Evolutionary conservation across 1,140 invertebrate species (phyloP).

Genomic region (Coboldia fuscipes): DNA sequence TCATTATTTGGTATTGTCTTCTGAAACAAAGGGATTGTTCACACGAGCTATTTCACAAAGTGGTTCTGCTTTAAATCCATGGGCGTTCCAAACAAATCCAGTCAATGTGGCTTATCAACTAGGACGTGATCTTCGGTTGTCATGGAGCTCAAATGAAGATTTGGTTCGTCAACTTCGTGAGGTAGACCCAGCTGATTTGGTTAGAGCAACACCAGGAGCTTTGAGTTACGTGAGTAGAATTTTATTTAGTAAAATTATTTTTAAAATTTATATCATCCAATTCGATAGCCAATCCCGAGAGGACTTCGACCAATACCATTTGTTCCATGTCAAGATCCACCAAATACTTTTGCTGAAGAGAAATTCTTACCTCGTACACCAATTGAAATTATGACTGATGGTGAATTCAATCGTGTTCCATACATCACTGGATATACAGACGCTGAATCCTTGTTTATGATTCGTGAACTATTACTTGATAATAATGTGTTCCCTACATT

Average conservation of each 20-base stretch:
- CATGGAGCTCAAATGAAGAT: conserved; percentile 16
- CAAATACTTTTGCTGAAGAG: background rate
- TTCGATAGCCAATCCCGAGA: background rate
- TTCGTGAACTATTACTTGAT: background rate
- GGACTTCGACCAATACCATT: background rate
- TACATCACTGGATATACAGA: conserved; percentile 6
- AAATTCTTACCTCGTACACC: conserved; percentile 3
- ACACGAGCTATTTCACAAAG: conserved; percentile 39
- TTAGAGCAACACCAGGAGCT: conserved; percentile 10
- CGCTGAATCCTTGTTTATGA: background rate
- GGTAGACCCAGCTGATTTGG: conserved; percentile 18
- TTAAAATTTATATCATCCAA: too few relatives aligned
- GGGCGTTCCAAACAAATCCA: conserved; percentile 23
- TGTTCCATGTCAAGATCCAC: conserved; percentile 1
- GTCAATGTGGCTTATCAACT: conserved; percentile 18
- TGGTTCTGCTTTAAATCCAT: conserved; percentile 37
- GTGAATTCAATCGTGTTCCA: conserved; percentile 6
- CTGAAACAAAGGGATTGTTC: conserved; percentile 28
- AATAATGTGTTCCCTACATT: background rate
- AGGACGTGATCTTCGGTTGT: conserved; percentile 14
- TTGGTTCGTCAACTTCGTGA: conserved; percentile 17
- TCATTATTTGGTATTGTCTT: conserved; percentile 26
- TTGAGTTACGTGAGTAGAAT: background rate
- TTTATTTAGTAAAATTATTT: background rate
- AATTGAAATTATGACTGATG: conserved; percentile 4